Evolutionary conservation across 1,140 invertebrate species (phyloP).

Genomic region (Chionoecetes opilio): DNA sequence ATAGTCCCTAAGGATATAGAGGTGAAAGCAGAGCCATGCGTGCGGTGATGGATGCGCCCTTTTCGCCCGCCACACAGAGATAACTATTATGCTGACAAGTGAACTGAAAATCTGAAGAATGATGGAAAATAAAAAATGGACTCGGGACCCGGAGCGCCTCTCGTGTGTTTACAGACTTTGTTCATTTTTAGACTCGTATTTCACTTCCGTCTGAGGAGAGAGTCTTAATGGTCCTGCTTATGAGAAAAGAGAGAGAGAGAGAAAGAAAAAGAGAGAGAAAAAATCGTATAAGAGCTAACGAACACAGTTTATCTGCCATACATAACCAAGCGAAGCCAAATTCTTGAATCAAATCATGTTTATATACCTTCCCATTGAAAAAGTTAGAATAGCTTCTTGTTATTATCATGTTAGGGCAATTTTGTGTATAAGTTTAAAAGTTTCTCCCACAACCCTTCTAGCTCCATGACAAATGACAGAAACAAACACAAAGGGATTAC

Average conservation of each 20-base stretch:
- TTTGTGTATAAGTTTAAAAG: neutral
- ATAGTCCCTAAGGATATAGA: neutral
- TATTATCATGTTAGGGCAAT: neutral
- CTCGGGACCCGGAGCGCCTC: constrained; percentile 6
- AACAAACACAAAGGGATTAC: neutral
- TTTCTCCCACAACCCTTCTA: neutral
- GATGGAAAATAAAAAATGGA: constrained; percentile 79
- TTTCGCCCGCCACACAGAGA: constrained; percentile 57
- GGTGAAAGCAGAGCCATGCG: neutral
- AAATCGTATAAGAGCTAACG: neutral
- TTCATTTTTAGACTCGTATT: constrained; percentile 71
- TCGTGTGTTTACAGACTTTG: constrained; percentile 73
- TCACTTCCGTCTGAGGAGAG: constrained; percentile 56
- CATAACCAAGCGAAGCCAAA: neutral
- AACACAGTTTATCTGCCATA: neutral
- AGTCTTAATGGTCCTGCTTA: constrained; percentile 32
- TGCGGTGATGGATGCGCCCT: constrained; percentile 37
- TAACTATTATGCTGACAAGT: constrained; percentile 79
- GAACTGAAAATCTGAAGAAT: constrained; percentile 79
- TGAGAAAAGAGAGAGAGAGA: constrained; percentile 27
- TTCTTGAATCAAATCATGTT: neutral
- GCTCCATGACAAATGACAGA: neutral
- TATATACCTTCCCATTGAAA: constrained; percentile 1
- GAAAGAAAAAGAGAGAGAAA: neutral
- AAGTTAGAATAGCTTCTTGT: neutral